Evolutionary conservation across 2,797 vertebrate genomes (phyloP).

Genomic region (Clarias fuscus): DNA sequence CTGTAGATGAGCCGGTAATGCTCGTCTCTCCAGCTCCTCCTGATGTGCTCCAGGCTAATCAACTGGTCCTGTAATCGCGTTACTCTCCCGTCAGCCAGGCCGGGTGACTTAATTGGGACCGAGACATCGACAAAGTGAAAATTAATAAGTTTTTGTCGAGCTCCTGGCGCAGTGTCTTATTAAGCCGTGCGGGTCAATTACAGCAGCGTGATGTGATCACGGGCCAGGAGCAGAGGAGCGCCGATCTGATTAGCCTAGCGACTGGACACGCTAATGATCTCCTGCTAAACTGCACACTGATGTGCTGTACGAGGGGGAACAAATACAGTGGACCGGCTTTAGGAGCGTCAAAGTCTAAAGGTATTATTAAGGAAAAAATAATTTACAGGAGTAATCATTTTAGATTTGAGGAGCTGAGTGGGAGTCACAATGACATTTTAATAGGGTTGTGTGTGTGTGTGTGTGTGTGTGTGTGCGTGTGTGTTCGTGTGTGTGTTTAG

Average conservation of each 20-base stretch:
- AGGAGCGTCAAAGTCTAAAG: neutral
- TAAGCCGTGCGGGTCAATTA: constrained; percentile 98
- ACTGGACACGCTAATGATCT: constrained; percentile 68
- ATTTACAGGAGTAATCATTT: neutral
- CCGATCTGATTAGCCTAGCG: constrained; percentile 92
- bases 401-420: neutral
- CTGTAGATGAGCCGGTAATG: neutral
- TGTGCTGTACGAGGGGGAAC: constrained; percentile 45
- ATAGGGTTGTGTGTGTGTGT: neutral
- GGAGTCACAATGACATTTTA: neutral
- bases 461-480: no score
- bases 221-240: constrained; percentile 90
- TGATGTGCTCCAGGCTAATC: constrained; percentile 87
- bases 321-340: neutral
- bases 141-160: constrained; percentile 99
- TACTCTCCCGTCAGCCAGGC: constrained; percentile 87
- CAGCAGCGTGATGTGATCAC: constrained; percentile 96
- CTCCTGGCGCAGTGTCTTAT: constrained; percentile 95
- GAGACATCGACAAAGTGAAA: constrained; percentile 98
- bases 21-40: constrained; percentile 63
- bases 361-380: neutral
- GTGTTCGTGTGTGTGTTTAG: no score
- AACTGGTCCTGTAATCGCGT: constrained; percentile 95
- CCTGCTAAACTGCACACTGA: constrained; percentile 70
- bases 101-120: constrained; percentile 98